Base-by-base conservation (phyloP, 2,797 vertebrate species). In the Periparus ater region DNA sequence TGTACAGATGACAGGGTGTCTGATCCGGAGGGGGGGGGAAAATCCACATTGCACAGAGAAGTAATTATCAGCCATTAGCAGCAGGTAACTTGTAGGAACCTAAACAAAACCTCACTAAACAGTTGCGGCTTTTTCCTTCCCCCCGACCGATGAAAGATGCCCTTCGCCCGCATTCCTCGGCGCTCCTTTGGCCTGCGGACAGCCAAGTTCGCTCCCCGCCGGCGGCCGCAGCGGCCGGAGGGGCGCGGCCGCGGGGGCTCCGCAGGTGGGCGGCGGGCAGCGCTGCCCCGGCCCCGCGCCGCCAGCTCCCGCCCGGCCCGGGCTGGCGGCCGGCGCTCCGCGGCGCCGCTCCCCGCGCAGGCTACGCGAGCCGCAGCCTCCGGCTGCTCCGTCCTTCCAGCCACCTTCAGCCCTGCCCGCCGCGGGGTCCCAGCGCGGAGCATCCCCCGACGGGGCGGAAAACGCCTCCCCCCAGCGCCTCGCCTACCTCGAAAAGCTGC, bases 401-500 rank as follows among this genome's bases (percentile, higher is more conserved):
- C 85, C 82, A 84, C 94, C 91, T 93, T 87, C 89, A 83, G 44
- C 72, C 62, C 47, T 9, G 74, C 70, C 48, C 38, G 54, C 81
- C 51, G 65, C 70, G 42, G 85, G 77, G 62, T 85, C 77, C 89
- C 75, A 1, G 58, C 44, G 72, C 78, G 29, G 63, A 80, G 60
- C 83, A 62, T 9, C 63, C 63, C 58, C 38, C 55, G 80, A 94
- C 85, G 93, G 94, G 67, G 72, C 57, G 80, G 26, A 77, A 68
- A 73, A 34, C 16, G 85, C 32, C 47, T 23, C 26, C 58, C 38
- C 21, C 40, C 45, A 2, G 42, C 22, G 48, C 65, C 66, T 66
- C 54, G 30, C 98, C 98, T 98, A 99, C 99, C 99, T 99, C 99
- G 97, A 99, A 99, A 60, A 99, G 99, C 98, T 99, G 99, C 82